Conservation (phyloP, 2,113 vertebrate species). For the Fulica atra region DNA sequence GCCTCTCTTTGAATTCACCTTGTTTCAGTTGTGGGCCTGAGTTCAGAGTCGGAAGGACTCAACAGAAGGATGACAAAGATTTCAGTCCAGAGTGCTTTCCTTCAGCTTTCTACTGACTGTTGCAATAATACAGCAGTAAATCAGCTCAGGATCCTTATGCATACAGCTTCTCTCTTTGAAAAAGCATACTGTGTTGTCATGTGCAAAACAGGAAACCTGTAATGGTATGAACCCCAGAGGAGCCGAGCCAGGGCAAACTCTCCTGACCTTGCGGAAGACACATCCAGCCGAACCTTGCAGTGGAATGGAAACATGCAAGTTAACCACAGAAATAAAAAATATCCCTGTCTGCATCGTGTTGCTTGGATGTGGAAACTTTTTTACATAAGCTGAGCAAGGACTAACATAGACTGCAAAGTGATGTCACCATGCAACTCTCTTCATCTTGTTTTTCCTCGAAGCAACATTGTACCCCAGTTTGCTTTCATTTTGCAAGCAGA, state of each 20-base stretch:
- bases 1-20: neutral
- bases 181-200: conserved; percentile 29
- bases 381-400: neutral
- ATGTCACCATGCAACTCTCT: neutral
- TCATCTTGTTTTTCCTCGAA: neutral
- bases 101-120: neutral
- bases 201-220: conserved; percentile 48
- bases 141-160: neutral
- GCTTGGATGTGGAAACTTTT: neutral
- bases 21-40: neutral
- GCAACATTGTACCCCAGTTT: neutral
- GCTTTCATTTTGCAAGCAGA: neutral
- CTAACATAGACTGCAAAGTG: neutral
- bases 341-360: neutral
- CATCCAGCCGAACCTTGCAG: neutral
- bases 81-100: neutral
- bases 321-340: conserved; percentile 23
- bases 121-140: neutral
- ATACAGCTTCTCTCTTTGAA: neutral
- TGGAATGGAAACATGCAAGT: neutral
- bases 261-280: neutral
- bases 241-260: neutral
- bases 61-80: neutral
- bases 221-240: neutral
- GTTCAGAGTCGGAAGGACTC: neutral